phyloP scores from a whole-genome alignment of 2,113 vertebrate species.

The Cyrtonyx montezumae region DNA sequence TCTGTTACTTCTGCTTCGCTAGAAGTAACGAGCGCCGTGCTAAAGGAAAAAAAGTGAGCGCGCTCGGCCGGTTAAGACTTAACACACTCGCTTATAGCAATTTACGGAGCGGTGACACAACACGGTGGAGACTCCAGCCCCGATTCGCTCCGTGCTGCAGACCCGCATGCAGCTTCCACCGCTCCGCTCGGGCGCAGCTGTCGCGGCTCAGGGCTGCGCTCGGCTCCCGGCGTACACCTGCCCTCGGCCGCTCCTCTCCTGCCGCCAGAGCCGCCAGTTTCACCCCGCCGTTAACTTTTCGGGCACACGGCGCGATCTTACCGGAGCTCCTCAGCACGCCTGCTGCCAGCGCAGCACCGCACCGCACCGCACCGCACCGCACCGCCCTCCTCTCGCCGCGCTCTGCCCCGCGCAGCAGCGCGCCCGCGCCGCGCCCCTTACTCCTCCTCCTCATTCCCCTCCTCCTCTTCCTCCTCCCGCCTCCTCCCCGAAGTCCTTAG shows the following conservation, averaged over 20 bases:
- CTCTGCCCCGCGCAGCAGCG: neutral
- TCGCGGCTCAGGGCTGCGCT: rapidly evolving
- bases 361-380: too few relatives aligned
- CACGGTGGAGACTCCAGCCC: neutral
- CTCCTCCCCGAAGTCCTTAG: neutral
- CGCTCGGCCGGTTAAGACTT: neutral
- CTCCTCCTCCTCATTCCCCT: neutral
- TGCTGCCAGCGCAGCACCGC: too few relatives aligned
- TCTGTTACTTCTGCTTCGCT: neutral
- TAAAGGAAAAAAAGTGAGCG: neutral
- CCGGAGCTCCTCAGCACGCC: neutral
- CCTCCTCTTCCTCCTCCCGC: neutral
- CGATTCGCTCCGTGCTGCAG: neutral
- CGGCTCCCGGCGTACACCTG: neutral
- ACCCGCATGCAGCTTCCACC: neutral
- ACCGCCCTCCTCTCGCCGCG: neutral
- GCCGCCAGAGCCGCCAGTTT: neutral
- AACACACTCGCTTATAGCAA: rapidly evolving
- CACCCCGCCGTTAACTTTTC: neutral
- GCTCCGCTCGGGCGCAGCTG: neutral
- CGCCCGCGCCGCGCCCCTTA: neutral
- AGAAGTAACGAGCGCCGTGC: neutral
- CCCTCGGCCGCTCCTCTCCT: neutral
- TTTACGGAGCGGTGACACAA: neutral
- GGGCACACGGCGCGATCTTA: neutral